phyloP scores from a whole-genome alignment of 2,888 invertebrate species.

The Drosophila demipolita region DNA sequence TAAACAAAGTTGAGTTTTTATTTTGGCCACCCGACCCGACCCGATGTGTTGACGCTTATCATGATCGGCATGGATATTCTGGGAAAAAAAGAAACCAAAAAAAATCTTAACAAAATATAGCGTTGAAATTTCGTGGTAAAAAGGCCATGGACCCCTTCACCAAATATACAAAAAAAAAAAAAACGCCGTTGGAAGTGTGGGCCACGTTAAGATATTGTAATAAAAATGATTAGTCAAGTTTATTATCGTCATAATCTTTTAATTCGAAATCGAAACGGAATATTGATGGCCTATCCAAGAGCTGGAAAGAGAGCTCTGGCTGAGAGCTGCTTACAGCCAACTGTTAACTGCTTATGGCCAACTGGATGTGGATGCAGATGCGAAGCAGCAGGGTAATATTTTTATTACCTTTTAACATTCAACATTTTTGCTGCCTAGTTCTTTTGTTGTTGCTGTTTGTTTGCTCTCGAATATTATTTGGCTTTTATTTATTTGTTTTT shows the following conservation, averaged over 20 bases:
- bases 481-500: constrained; percentile 36
- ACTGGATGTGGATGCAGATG: constrained; percentile 6
- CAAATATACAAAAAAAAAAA: background rate
- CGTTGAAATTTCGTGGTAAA: constrained; percentile 65
- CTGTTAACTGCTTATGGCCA: background rate
- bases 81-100: constrained; percentile 46
- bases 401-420: constrained; percentile 76
- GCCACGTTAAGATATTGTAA: constrained; percentile 60
- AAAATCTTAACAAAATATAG: background rate
- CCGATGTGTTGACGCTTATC: constrained; percentile 47
- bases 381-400: constrained; percentile 66
- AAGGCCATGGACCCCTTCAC: constrained; percentile 47
- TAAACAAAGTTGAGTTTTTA: constrained; percentile 65
- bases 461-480: constrained; percentile 30
- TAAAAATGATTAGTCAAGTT: constrained; percentile 82
- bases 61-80: constrained; percentile 55
- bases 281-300: constrained; percentile 59
- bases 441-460: background rate
- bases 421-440: constrained; percentile 65
- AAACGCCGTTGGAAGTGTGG: constrained; percentile 30
- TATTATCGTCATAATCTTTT: constrained; percentile 80
- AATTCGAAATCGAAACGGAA: constrained; percentile 76
- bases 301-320: constrained; percentile 10
- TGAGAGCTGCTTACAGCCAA: background rate
- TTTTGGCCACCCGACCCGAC: constrained; percentile 34